A percentile compares a stretch with the other conserved stretches of the same genome.
phyloP scores from a whole-genome alignment of 2,797 vertebrate species.

The Peromyscus eremicus region DNA sequence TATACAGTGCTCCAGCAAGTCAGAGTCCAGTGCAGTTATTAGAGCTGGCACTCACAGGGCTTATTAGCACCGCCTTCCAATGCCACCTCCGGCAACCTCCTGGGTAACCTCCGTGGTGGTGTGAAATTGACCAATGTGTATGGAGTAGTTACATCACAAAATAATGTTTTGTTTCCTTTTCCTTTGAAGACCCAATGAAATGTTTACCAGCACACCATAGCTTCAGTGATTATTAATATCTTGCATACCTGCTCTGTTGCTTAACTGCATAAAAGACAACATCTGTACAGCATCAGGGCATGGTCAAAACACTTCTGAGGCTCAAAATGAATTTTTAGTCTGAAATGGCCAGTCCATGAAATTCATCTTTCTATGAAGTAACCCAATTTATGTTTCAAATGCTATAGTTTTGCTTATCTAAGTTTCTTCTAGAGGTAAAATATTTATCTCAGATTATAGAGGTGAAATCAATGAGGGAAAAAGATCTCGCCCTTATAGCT shows the following conservation, averaged over 20 bases:
- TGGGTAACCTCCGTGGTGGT: background rate
- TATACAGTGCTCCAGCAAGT: background rate
- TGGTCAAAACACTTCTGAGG: background rate
- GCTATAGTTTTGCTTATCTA: background rate
- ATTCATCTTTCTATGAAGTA: background rate
- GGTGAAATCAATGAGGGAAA: background rate
- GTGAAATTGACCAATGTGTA: background rate
- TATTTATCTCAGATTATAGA: background rate
- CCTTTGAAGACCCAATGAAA: background rate
- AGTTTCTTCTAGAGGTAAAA: background rate
- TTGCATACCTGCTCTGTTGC: background rate
- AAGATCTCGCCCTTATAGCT: background rate
- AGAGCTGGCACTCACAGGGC: background rate
- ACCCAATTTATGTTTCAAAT: background rate
- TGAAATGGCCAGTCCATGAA: background rate
- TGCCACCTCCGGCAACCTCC: background rate
- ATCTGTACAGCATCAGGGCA: background rate
- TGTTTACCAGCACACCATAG: background rate
- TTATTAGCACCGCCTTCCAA: background rate
- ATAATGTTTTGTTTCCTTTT: background rate
- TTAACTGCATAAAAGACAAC: background rate
- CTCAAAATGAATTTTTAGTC: conserved; percentile 15
- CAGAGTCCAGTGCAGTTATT: too few relatives aligned
- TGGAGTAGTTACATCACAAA: background rate
- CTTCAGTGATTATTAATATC: background rate